Conservation (phyloP, 2,888 invertebrate species). For the Petrolisthes manimaculis region DNA sequence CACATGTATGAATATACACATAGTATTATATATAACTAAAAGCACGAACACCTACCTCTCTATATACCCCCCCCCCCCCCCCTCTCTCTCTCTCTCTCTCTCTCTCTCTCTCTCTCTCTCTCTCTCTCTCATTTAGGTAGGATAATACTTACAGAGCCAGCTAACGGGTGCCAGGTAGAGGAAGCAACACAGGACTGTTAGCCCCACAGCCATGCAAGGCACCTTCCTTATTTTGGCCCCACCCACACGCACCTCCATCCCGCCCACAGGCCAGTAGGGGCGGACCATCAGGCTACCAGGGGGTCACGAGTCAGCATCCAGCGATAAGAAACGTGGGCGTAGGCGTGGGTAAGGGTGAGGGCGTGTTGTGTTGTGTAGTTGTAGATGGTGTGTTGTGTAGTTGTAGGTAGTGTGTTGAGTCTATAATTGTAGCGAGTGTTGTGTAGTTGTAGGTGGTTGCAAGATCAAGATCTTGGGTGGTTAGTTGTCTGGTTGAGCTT, state of each 20-base stretch:
- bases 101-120: not conserved
- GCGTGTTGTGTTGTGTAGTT: no score
- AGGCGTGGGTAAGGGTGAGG: not conserved
- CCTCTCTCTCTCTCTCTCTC: not conserved
- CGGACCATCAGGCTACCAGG: not conserved
- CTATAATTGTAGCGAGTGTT: no score
- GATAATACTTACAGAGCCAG: slow-evolving; percentile 20
- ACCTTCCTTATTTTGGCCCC: slow-evolving; percentile 22
- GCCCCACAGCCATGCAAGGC: slow-evolving; percentile 5
- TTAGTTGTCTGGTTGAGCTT: no score
- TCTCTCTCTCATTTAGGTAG: not conserved
- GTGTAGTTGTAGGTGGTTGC: no score
- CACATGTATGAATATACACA: slow-evolving; percentile 26
- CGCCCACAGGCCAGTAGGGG: not conserved
- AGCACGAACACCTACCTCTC: not conserved
- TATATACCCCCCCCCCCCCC: not conserved
- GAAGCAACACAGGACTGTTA: not conserved
- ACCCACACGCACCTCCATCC: not conserved
- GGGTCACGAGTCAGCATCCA: not conserved
- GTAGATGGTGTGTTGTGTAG: no score
- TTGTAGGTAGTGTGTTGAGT: no score
- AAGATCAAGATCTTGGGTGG: no score
- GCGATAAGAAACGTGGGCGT: not conserved
- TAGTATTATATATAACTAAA: slow-evolving; percentile 10
- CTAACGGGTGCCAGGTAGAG: not conserved